Evolutionary conservation across 2,888 invertebrate species (phyloP).

Genomic region (Hololepta plana): DNA sequence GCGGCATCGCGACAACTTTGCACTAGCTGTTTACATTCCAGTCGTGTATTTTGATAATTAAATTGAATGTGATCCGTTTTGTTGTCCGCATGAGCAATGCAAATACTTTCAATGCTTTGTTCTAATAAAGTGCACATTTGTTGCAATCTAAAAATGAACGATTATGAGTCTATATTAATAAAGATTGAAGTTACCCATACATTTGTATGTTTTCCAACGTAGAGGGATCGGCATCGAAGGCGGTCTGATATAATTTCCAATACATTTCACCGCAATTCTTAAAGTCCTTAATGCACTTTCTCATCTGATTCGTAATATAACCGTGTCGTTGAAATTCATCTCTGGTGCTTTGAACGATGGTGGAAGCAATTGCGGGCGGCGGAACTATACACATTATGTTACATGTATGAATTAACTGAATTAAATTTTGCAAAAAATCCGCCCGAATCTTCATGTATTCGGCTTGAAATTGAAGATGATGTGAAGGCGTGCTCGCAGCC

Average conservation of each 20-base stretch:
- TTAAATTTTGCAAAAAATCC: conserved; percentile 48
- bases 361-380: conserved; percentile 79
- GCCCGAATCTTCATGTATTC: conserved; percentile 62
- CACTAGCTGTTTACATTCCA: conserved; percentile 29
- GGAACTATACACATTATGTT: conserved; percentile 72
- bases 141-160: conserved; percentile 39
- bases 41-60: conserved; percentile 22
- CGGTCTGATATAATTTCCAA: conserved; percentile 60
- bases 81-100: conserved; percentile 27
- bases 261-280: conserved; percentile 54
- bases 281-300: conserved; percentile 57
- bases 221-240: conserved; percentile 70
- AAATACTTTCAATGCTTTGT: conserved; percentile 55
- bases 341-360: conserved; percentile 57
- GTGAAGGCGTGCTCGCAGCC: conserved; percentile 47
- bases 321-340: conserved; percentile 66
- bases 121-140: conserved; percentile 63
- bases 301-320: conserved; percentile 58
- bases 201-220: conserved; percentile 57
- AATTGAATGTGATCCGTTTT: conserved; percentile 22
- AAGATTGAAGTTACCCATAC: conserved; percentile 23
- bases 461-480: conserved; percentile 50
- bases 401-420: conserved; percentile 50
- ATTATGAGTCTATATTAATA: too few relatives aligned
- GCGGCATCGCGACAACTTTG: conserved; percentile 27